Evolutionary conservation across 1,140 invertebrate genomes (phyloP).

Genomic region (Parapsyche elsis): DNA sequence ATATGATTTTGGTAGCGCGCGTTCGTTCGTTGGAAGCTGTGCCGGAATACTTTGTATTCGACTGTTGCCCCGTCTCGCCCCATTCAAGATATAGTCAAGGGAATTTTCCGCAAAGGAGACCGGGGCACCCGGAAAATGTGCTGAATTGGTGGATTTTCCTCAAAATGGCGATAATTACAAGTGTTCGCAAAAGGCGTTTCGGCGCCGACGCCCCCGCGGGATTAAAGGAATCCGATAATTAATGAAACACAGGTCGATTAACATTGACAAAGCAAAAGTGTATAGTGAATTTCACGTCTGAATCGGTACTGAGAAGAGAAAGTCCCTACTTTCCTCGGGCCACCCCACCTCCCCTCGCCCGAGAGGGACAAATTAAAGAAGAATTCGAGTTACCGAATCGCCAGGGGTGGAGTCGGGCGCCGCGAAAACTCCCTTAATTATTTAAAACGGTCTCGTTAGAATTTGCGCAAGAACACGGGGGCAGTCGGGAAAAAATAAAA

Average conservation of each 20-base stretch:
- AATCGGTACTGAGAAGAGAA: background rate
- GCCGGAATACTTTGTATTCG: constrained; percentile 17
- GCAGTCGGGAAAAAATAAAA: background rate
- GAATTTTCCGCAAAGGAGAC: background rate
- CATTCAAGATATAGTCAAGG: background rate
- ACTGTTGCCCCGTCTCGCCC: background rate
- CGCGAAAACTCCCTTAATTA: constrained; percentile 22
- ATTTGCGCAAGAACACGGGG: constrained; percentile 6
- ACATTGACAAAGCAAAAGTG: constrained; percentile 32
- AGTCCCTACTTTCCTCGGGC: background rate
- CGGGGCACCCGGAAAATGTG: background rate
- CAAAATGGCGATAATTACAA: constrained; percentile 26
- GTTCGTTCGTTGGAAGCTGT: background rate
- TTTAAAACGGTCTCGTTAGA: constrained; percentile 32
- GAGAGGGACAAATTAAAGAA: constrained; percentile 26
- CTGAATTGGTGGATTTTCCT: constrained; percentile 26
- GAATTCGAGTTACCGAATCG: constrained; percentile 16
- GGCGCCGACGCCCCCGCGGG: background rate
- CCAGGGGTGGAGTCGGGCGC: too few relatives aligned
- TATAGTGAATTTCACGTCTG: constrained; percentile 33
- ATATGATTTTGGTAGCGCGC: background rate
- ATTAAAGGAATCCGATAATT: constrained; percentile 33
- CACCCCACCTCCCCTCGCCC: background rate
- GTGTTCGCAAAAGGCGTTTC: constrained; percentile 20
- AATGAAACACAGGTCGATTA: constrained; percentile 33